phyloP scores from a whole-genome alignment of 1,140 invertebrate species.

The Pomacea maculata region DNA sequence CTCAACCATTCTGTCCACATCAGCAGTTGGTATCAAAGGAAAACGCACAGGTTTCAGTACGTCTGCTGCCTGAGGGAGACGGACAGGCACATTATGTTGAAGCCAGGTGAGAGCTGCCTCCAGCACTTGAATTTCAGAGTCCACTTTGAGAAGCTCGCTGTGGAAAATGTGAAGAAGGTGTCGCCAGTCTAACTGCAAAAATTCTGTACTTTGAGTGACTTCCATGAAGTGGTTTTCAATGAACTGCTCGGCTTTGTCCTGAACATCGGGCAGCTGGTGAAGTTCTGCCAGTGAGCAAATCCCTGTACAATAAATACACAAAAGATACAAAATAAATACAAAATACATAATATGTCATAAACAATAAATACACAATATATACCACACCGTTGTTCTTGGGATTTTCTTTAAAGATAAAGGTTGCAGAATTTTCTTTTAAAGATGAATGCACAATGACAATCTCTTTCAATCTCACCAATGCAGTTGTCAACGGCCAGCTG shows the following conservation, averaged over 20 bases:
- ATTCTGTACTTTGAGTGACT: constrained; percentile 44
- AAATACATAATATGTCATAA: no score
- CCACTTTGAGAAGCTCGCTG: constrained; percentile 48
- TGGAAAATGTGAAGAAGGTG: constrained; percentile 39
- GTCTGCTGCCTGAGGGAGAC: constrained; percentile 36
- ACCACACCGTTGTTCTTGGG: no score
- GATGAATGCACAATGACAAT: background rate
- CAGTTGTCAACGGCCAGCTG: constrained; percentile 56
- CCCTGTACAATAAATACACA: constrained; percentile 38
- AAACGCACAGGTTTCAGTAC: constrained; percentile 48
- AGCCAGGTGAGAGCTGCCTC: constrained; percentile 48
- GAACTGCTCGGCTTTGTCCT: constrained; percentile 39
- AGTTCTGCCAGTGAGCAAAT: constrained; percentile 50
- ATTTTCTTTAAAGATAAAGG: no score
- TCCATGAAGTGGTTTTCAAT: constrained; percentile 48
- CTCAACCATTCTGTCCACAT: constrained; percentile 38
- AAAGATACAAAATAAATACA: no score
- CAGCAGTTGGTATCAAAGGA: constrained; percentile 43
- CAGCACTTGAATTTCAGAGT: constrained; percentile 71
- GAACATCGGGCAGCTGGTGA: constrained; percentile 42
- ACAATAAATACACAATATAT: no score
- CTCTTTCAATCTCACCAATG: constrained; percentile 62
- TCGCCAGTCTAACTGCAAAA: constrained; percentile 39
- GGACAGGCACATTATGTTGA: constrained; percentile 33
- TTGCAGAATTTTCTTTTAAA: background rate